Percentiles rank a stretch among this genome's conserved stretches.
Evolutionary conservation across 2,888 invertebrate genomes (phyloP).

Genomic region (Teleogryllus oceanicus): DNA sequence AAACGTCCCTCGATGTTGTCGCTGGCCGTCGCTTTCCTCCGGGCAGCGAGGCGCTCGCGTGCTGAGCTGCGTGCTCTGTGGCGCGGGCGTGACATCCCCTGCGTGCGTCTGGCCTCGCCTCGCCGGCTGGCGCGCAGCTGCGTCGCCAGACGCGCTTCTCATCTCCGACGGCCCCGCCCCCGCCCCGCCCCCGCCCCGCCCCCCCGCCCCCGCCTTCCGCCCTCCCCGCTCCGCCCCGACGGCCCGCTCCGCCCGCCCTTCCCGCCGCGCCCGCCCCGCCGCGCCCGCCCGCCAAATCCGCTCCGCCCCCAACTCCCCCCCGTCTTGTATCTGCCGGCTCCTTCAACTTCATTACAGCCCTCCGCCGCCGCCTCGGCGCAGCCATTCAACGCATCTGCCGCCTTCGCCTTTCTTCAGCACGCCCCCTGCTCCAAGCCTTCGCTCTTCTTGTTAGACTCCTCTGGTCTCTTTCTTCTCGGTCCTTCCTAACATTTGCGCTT

Average conservation of each 20-base stretch:
- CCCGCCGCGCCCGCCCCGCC: not conserved
- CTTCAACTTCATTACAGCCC: too few relatives aligned
- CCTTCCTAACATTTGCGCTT: too few relatives aligned
- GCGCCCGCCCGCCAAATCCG: not conserved
- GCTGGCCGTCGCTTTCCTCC: not conserved
- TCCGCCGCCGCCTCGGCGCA: too few relatives aligned
- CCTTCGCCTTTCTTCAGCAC: too few relatives aligned
- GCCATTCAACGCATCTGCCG: too few relatives aligned
- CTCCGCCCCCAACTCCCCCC: too few relatives aligned
- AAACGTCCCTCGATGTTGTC: not conserved
- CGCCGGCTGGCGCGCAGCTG: not conserved
- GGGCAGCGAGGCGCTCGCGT: not conserved
- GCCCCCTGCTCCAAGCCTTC: too few relatives aligned
- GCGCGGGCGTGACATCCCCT: not conserved
- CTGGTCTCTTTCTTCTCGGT: too few relatives aligned
- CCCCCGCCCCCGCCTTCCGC: too few relatives aligned
- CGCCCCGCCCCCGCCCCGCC: too few relatives aligned
- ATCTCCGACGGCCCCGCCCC: not conserved
- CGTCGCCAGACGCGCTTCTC: slow-evolving; percentile 1
- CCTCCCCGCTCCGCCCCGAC: not conserved
- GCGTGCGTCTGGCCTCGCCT: not conserved
- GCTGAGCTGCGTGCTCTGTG: not conserved
- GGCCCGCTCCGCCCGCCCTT: not conserved
- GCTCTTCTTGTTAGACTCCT: too few relatives aligned
- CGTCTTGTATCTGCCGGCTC: too few relatives aligned